Evolutionary conservation across 2,113 vertebrate species (phyloP), one percentile per base, ranked within the genome.

Genomic region (Dicrurus megarhynchus): DNA sequence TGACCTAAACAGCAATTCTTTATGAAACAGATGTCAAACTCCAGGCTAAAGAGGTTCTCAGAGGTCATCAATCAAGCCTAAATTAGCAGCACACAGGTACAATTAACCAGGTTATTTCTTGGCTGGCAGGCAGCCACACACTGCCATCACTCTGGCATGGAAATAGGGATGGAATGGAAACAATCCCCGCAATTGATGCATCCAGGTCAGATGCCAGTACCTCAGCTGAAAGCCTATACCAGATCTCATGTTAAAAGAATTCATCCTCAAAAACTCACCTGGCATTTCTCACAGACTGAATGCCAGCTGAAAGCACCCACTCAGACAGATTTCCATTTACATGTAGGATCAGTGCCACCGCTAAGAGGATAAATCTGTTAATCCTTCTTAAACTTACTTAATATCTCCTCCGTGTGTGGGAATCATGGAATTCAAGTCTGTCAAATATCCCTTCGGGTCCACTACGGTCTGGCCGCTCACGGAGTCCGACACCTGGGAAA

Each of bases 351-450:
- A 56, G 60, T 90, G 84, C 41, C 46, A 47, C 17, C 74, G n/a
- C 67, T 90, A 92, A 95, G 79, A 93, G 80, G 84, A 84, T 91
- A 79, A 94, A 90, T 41, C 69, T 50, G 60, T 89, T 92, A 95
- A 95, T 92, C 95, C 87, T 81, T 44, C 93, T 96, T 87, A 88
- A 69, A 97, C 98, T 96, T 97, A 99, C 99, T 99, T 99, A 95
- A 99, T 99, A 95, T 99, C 99, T 92, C 99, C 99, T 70, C 99
- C 99, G 0, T 99, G 98, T 12, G 99, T 99, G 16, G 99, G 99
- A 90, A 99, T 99, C 99, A 99, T 99, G 3, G 99, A 99, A 97
- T 99, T 99, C 78, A 99, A 97, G 95, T 99, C 99, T 6, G 99
- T 99, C 84, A 99, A 97, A 85, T 99, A 99, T 91, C 99, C 99